Conservation (phyloP, 2,113 vertebrate species). For the Lepidothrix coronata region DNA sequence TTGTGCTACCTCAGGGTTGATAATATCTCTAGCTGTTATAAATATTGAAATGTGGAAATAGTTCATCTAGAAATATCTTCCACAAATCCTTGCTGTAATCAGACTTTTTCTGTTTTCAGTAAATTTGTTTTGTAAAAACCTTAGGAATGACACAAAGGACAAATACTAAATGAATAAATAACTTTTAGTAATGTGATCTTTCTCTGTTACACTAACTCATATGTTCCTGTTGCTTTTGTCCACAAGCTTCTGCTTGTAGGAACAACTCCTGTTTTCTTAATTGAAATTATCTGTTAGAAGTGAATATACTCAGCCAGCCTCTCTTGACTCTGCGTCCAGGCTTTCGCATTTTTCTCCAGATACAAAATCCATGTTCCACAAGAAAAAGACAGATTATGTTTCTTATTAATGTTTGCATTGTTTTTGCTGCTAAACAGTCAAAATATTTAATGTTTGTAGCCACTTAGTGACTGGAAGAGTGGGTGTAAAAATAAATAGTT, state of each 20-base stretch:
- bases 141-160: background rate
- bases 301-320: background rate
- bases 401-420: background rate
- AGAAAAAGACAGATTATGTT: background rate
- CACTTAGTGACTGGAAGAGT: constrained; percentile 31
- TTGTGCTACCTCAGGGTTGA: background rate
- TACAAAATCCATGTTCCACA: background rate
- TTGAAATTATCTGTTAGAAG: background rate
- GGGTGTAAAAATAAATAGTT: constrained; percentile 24
- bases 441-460: constrained; percentile 17
- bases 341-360: background rate
- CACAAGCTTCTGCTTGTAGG: background rate
- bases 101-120: background rate
- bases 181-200: background rate
- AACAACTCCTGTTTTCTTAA: background rate
- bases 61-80: background rate
- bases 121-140: background rate
- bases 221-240: background rate
- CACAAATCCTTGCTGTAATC: background rate
- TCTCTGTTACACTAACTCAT: background rate
- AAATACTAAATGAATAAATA: background rate
- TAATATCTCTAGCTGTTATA: background rate
- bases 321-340: background rate
- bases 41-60: background rate
- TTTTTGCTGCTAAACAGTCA: constrained; percentile 1